phyloP scores from a whole-genome alignment of 37 sponge, comb jelly and placozoan genomes.

The Oopsacas minuta region DNA sequence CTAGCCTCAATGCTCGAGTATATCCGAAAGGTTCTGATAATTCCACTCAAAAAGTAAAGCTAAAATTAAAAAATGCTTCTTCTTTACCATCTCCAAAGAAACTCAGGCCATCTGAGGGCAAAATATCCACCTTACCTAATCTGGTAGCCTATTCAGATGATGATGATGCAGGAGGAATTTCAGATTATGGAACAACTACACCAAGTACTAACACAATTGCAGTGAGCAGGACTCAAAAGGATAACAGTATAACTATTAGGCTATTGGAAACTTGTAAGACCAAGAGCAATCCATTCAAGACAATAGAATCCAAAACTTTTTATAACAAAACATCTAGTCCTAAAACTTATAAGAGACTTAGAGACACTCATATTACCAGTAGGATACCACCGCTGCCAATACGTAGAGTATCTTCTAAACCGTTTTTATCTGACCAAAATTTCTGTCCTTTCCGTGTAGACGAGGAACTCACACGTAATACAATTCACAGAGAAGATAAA shows the following conservation, averaged over 20 bases:
- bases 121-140: not conserved
- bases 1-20: not conserved
- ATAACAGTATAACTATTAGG: not conserved
- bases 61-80: not conserved
- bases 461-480: not conserved
- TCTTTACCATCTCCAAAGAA: not conserved
- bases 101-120: not conserved
- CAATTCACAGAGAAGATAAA: not conserved
- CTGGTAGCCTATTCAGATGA: not conserved
- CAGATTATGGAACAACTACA: not conserved
- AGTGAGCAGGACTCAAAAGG: not conserved
- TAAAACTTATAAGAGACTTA: not conserved
- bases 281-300: not conserved
- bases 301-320: not conserved
- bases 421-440: not conserved
- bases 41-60: not conserved
- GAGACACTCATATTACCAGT: not conserved
- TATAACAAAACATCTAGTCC: not conserved
- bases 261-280: not conserved
- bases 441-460: not conserved
- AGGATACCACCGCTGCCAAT: not conserved
- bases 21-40: not conserved
- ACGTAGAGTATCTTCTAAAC: not conserved
- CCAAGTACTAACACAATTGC: not conserved
- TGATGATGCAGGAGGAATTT: not conserved